Evolutionary conservation across 1,140 invertebrate genomes (phyloP).

Genomic region (Heliconius nattereri): DNA sequence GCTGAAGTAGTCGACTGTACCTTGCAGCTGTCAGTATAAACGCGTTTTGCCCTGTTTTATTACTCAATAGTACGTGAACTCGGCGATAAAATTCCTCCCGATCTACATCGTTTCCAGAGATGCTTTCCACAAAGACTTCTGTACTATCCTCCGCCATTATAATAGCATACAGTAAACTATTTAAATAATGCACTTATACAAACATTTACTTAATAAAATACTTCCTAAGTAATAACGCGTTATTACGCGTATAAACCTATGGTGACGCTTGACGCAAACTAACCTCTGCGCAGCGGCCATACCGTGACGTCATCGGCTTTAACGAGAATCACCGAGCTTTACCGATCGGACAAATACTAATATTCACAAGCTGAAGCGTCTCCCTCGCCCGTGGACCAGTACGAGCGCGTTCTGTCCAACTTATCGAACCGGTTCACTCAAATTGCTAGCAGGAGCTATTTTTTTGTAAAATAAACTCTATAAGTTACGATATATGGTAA

Average conservation of each 20-base stretch:
- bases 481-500: not conserved
- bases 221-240: constrained; percentile 12
- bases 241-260: constrained; percentile 38
- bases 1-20: constrained; percentile 44
- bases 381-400: constrained; percentile 21
- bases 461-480: constrained; percentile 10
- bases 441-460: not conserved
- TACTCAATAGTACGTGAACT: constrained; percentile 44
- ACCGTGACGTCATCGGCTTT: constrained; percentile 18
- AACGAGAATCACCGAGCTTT: constrained; percentile 34
- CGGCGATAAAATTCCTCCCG: constrained; percentile 50
- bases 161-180: not conserved
- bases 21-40: constrained; percentile 43
- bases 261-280: constrained; percentile 1
- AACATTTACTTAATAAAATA: not conserved
- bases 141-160: not conserved
- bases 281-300: constrained; percentile 20
- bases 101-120: constrained; percentile 42
- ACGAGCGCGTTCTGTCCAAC: constrained; percentile 28
- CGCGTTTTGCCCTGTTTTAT: constrained; percentile 42
- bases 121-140: not conserved
- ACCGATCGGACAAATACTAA: constrained; percentile 36
- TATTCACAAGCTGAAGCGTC: constrained; percentile 27
- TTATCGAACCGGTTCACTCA: constrained; percentile 32
- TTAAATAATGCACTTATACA: not conserved